phyloP scores from a whole-genome alignment of 2,888 invertebrate species.

The Pandemis cinnamomeana region DNA sequence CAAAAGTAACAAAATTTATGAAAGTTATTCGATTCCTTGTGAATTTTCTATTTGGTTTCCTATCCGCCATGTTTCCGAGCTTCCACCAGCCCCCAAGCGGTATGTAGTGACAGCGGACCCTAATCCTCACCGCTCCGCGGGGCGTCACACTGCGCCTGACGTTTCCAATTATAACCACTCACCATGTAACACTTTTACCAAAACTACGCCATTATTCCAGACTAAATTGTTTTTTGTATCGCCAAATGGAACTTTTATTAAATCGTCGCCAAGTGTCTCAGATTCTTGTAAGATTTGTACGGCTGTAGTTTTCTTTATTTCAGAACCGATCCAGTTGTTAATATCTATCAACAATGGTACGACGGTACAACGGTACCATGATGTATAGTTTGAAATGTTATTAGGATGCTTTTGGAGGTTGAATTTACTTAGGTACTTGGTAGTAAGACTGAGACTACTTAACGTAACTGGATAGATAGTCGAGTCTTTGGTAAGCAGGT shows the following conservation, averaged over 20 bases:
- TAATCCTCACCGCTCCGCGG: conserved; percentile 73
- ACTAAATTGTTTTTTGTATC: conserved; percentile 56
- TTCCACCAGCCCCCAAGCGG: conserved; percentile 44
- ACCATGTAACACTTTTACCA: conserved; percentile 74
- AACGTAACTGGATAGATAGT: background rate
- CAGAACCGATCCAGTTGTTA: background rate
- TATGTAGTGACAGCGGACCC: conserved; percentile 76
- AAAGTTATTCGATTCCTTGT: no score
- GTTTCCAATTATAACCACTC: conserved; percentile 78
- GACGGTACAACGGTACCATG: no score
- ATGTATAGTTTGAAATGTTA: no score
- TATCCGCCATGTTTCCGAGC: conserved; percentile 43
- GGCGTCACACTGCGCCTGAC: conserved; percentile 75
- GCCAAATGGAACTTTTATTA: conserved; percentile 52
- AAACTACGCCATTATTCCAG: conserved; percentile 60
- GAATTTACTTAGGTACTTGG: background rate
- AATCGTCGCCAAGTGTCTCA: conserved; percentile 50
- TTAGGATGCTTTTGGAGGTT: no score
- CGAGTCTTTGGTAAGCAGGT: no score
- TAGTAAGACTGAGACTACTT: background rate
- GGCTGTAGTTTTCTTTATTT: background rate
- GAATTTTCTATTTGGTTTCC: background rate
- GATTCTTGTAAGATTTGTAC: conserved; percentile 13
- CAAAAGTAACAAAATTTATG: no score
- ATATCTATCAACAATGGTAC: background rate